These are phyloP conservation scores for Asbolus verrucosus DNA, from an alignment of 1,140 invertebrate genomes.

Conservation along the genomic window DNA sequence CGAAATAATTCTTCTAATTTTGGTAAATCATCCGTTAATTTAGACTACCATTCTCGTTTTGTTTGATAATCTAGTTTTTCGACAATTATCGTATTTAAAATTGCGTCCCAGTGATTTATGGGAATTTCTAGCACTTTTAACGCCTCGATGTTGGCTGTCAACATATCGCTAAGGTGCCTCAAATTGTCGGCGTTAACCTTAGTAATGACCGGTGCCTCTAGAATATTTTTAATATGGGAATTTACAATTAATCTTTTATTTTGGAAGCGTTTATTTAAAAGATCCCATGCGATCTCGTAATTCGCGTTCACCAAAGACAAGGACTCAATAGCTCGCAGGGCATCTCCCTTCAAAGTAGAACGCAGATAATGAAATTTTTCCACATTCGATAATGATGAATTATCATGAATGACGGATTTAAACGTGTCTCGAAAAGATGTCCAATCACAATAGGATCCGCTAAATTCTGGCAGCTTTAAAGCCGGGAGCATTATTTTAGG, in stretches of 20 bases:
- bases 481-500: too few relatives aligned
- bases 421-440: too few relatives aligned
- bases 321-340: constrained; percentile 41
- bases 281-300: constrained; percentile 43
- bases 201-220: constrained; percentile 22
- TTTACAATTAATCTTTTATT: constrained; percentile 48
- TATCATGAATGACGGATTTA: too few relatives aligned
- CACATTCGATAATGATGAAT: too few relatives aligned
- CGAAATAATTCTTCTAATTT: background rate
- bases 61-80: constrained; percentile 47
- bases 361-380: constrained; percentile 55
- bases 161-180: constrained; percentile 1
- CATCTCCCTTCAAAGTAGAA: constrained; percentile 44
- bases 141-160: constrained; percentile 10
- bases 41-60: constrained; percentile 37
- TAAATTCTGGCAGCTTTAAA: too few relatives aligned
- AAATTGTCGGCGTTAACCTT: constrained; percentile 27
- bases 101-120: constrained; percentile 20
- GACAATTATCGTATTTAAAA: constrained; percentile 31
- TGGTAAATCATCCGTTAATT: background rate
- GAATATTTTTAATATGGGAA: constrained; percentile 38
- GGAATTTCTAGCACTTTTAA: constrained; percentile 10
- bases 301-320: constrained; percentile 38
- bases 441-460: too few relatives aligned
- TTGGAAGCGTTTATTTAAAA: constrained; percentile 48